Evolutionary conservation across 2,888 invertebrate genomes (phyloP), one percentile per base, ranked within the genome.

Genomic region (Melitaea athalia): DNA sequence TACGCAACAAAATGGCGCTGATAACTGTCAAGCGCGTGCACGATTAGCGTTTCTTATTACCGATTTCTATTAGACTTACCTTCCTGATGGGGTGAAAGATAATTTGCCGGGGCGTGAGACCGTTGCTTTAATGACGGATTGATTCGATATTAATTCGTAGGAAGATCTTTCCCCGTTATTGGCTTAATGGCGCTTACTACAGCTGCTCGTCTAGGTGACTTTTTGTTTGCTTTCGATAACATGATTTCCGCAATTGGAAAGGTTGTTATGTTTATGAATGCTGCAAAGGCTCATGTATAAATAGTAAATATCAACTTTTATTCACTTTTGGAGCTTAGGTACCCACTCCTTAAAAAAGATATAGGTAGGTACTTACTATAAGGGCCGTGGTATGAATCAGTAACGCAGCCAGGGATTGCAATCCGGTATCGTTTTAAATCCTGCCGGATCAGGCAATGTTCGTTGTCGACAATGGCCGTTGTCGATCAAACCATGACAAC

Each of bases 61-160:
- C 81, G 89, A 88, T 91, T 91, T 91, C 92, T 92, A 92, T 91
- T 92, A 91, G 86, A 89, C 88, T 91, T 91, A 88, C 87, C 85
- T 88, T 85, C 82, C 84, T 91, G 88, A 90, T 91, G 89, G 90
- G 90, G 91, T 91, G 89, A 89, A 86, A 89, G 88, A 89, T 89
- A 89, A 91, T 90, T 87, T 85, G 80, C 75, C 79, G 84, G 89
- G 89, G 89, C 90, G 91, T 89, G 90, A 84, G 89, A 90, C 85
- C 85, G 89, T 89, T 83, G 82, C 81, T 81, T 81, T 90, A 90
- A 92, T 91, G 91, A 82, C 81, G 85, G 84, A 89, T 87, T 92
- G 91, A 92, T 92, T 91, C 84, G 92, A 92, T 89, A 92, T 92
- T 91, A 91, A 92, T 91, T 88, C 80, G 87, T 55, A 55, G 53